phyloP scores from a whole-genome alignment of 2,888 invertebrate genomes.

The Carterocephalus palaemon region DNA sequence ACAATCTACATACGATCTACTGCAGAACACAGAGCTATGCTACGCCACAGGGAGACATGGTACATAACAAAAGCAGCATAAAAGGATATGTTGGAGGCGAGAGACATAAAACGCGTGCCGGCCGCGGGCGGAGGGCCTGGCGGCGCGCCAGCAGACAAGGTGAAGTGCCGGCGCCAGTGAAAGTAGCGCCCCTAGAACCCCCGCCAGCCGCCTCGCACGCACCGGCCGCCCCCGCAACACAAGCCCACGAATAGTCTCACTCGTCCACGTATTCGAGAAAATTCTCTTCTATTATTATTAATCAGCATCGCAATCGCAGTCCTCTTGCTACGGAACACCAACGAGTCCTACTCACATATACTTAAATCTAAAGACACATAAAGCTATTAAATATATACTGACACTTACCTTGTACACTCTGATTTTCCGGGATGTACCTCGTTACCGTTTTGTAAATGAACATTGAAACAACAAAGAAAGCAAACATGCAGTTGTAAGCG shows the following conservation, averaged over 20 bases:
- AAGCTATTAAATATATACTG: not conserved
- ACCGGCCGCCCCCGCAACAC: not conserved
- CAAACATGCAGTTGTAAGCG: slow-evolving; percentile 39
- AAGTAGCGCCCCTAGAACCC: slow-evolving; percentile 50
- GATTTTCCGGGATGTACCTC: not conserved
- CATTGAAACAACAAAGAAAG: slow-evolving; percentile 34
- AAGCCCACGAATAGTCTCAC: too few species aligned
- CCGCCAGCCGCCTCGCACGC: slow-evolving; percentile 27
- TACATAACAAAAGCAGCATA: slow-evolving; percentile 16
- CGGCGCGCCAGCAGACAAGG: slow-evolving; percentile 65
- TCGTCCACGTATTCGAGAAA: too few species aligned
- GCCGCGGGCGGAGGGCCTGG: slow-evolving; percentile 45
- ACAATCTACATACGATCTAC: too few species aligned
- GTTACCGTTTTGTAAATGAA: slow-evolving; percentile 12
- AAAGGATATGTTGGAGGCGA: slow-evolving; percentile 30
- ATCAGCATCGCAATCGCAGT: too few species aligned
- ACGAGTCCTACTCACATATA: not conserved
- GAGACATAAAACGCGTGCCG: slow-evolving; percentile 38
- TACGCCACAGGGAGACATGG: slow-evolving; percentile 5
- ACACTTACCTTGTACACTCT: slow-evolving; percentile 4
- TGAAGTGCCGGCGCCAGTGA: slow-evolving; percentile 72
- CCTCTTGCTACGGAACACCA: too few species aligned
- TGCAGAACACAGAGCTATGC: slow-evolving; percentile 3
- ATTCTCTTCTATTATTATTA: too few species aligned
- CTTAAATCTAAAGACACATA: not conserved